Base-by-base conservation (phyloP, 92 coral and sea anemone species). In the Actinernus sp. region DNA sequence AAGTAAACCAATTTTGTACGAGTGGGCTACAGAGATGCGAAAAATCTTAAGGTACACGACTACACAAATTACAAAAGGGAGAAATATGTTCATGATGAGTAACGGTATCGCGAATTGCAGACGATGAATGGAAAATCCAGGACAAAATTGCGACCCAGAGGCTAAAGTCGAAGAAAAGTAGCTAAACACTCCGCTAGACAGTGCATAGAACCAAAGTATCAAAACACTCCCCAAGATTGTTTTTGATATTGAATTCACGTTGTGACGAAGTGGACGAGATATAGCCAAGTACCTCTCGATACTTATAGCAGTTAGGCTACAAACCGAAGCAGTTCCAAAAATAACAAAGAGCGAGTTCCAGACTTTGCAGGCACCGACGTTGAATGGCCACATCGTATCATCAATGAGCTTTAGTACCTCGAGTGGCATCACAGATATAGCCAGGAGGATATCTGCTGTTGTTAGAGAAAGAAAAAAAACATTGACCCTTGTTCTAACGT, bases 281-380 rank as follows among this genome's bases (percentile, higher is more conserved):
- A 79, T 64, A 14, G 66, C 51, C 31, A 63, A 57, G 2, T 68
- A 56, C 14, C 86, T 39, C 28, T 78, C 85, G 1, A 69, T 28
- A 19, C 78, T 53, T 25, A 78, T 78, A 2, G 76, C 59, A 1
- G 62, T 48, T 7, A 78, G 31, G 50, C 32, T 59, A n/a, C 43
- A 49, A 0, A 54, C 65, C 1, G 85, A 78, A 19, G 73, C 54
- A 28, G 85, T 65, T 0, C 77, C 77, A 24, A 78, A 50, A 4
- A 63, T 24, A 24, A 59, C 85, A 52, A 78, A 68, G 31, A 68
- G 6, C 13, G 85, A 66, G 78, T 59, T 78, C 85, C 78, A 78
- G 0, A 68, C 24, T 30, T 63, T 48, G n/a, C 76, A 65, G 1
- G 54, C 20, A 6, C 24, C 12, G 1, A n/a, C 39, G 3, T 78